Conservation (phyloP, 2,797 vertebrate genomes). For the Perodicticus potto region DNA sequence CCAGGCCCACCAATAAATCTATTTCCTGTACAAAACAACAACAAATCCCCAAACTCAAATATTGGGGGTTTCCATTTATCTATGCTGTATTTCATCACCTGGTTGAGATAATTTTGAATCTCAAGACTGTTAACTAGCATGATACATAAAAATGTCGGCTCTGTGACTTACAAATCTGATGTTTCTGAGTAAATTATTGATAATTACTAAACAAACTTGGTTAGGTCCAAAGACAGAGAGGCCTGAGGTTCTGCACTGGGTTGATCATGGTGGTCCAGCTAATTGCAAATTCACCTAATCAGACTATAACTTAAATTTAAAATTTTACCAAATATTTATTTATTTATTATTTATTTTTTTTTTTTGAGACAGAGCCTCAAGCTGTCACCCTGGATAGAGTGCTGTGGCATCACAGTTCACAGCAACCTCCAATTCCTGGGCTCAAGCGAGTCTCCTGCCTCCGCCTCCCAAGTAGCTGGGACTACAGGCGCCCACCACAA, state of each 20-base stretch:
- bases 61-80: not conserved
- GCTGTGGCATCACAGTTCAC: too few species aligned
- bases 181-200: conserved; percentile 11
- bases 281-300: conserved; percentile 13
- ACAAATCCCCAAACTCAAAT: not conserved
- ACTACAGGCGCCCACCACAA: too few species aligned
- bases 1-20: too few species aligned
- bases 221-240: not conserved
- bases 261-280: not conserved
- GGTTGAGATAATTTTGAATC: not conserved
- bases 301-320: too few species aligned
- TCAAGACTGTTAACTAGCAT: not conserved
- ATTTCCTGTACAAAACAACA: too few species aligned
- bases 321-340: too few species aligned
- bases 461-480: too few species aligned
- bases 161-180: not conserved
- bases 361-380: too few species aligned
- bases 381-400: too few species aligned
- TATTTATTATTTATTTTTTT: too few species aligned
- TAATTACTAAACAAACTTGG: not conserved
- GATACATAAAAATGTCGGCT: not conserved
- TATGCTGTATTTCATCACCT: not conserved
- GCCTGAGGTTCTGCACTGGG: not conserved
- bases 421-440: too few species aligned
- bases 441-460: too few species aligned